These are phyloP conservation scores for Pseudomyrmex dendroicus DNA, from an alignment of 1,140 invertebrate genomes.

Conservation along the genomic window DNA sequence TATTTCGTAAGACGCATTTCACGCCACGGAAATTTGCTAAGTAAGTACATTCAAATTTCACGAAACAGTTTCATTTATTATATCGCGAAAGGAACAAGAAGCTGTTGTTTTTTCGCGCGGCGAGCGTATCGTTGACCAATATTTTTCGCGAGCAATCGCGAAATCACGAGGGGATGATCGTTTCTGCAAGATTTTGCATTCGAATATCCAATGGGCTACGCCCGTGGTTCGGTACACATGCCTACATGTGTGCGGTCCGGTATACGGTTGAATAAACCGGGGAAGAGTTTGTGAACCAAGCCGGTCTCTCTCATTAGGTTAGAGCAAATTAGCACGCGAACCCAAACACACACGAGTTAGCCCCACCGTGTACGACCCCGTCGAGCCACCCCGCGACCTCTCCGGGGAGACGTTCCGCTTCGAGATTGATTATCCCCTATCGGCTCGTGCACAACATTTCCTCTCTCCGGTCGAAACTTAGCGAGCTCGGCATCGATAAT, in stretches of 20 bases:
- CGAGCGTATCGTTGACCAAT: slow-evolving; percentile 18
- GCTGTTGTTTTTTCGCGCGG: too few species aligned
- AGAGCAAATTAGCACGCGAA: slow-evolving; percentile 82
- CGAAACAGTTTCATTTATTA: not conserved
- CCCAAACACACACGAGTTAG: slow-evolving; percentile 76
- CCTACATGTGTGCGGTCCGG: slow-evolving; percentile 32
- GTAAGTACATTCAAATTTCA: not conserved
- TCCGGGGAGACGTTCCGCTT: slow-evolving; percentile 70
- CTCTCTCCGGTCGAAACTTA: slow-evolving; percentile 73
- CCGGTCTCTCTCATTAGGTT: slow-evolving; percentile 80
- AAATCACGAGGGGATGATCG: slow-evolving; percentile 2
- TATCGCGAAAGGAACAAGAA: not conserved
- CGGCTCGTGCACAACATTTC: slow-evolving; percentile 78
- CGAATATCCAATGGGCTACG: slow-evolving; percentile 29
- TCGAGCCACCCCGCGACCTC: slow-evolving; percentile 46
- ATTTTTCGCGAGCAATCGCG: not conserved
- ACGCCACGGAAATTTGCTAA: not conserved
- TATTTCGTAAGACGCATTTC: not conserved
- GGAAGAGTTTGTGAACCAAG: slow-evolving; percentile 71
- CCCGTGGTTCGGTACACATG: slow-evolving; percentile 42
- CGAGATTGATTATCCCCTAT: slow-evolving; percentile 85
- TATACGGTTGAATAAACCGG: slow-evolving; percentile 25
- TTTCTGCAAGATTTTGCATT: slow-evolving; percentile 30
- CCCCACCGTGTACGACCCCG: slow-evolving; percentile 3
- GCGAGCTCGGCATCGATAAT: slow-evolving; percentile 76